These are phyloP conservation scores for Nasonia longicornis DNA, from an alignment of 1,140 invertebrate genomes.

Conservation along the genomic window DNA sequence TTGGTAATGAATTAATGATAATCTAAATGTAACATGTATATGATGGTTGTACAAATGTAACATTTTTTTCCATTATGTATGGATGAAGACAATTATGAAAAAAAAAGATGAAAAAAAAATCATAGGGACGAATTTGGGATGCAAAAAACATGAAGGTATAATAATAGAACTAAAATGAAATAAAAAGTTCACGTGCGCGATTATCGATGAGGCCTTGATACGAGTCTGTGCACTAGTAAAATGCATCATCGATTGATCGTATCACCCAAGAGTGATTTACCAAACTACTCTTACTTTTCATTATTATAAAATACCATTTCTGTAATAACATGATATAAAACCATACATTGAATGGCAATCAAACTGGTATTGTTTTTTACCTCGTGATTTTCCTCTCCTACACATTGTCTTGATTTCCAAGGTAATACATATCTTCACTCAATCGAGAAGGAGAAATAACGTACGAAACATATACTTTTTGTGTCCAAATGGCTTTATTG, in stretches of 20 bases:
- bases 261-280: slow-evolving; percentile 61
- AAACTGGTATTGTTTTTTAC: slow-evolving; percentile 27
- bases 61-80: slow-evolving; percentile 69
- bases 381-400: neutral
- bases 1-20: slow-evolving; percentile 65
- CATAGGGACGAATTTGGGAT: slow-evolving; percentile 52
- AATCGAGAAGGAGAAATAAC: neutral
- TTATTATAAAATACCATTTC: slow-evolving; percentile 67
- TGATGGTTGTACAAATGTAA: slow-evolving; percentile 69
- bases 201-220: slow-evolving; percentile 50
- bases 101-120: slow-evolving; percentile 48
- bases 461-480: neutral
- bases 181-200: slow-evolving; percentile 52
- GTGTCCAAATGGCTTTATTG: slow-evolving; percentile 37
- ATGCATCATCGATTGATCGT: slow-evolving; percentile 54
- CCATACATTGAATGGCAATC: slow-evolving; percentile 66
- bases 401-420: too few relatives aligned
- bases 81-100: slow-evolving; percentile 51
- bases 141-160: slow-evolving; percentile 53
- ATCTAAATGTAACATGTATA: slow-evolving; percentile 69
- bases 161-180: slow-evolving; percentile 54
- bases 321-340: slow-evolving; percentile 69
- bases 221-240: slow-evolving; percentile 38
- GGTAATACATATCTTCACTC: too few relatives aligned
- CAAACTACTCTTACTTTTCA: slow-evolving; percentile 65